Percentiles rank a stretch among this genome's conserved stretches.
Conservation (phyloP, 2,797 vertebrate genomes). For the Apodemus agrarius region DNA sequence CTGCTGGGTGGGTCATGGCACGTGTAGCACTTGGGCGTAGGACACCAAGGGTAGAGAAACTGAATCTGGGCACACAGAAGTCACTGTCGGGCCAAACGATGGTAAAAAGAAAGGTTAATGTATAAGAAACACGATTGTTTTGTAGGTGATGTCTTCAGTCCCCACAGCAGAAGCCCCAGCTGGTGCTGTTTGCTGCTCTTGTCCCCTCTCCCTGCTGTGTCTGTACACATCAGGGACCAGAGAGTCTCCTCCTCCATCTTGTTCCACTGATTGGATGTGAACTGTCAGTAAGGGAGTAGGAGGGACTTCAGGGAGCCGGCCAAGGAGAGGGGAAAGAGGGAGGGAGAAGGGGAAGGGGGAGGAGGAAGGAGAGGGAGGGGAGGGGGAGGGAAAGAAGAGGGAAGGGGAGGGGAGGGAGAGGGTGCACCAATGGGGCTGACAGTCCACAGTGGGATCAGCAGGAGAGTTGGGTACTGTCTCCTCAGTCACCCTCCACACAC, state of each 20-base stretch:
- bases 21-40: not conserved
- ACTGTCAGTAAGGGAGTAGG: too few species aligned
- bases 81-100: not conserved
- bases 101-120: not conserved
- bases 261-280: not conserved
- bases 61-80: rapidly evolving
- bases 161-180: not conserved
- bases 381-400: too few species aligned
- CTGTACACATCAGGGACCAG: not conserved
- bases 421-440: too few species aligned
- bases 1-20: not conserved
- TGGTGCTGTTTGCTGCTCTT: too few species aligned
- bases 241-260: not conserved
- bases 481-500: too few species aligned
- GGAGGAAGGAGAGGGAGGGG: too few species aligned
- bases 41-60: not conserved
- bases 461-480: not conserved
- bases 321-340: too few species aligned
- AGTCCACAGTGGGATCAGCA: not conserved
- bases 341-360: too few species aligned
- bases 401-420: too few species aligned
- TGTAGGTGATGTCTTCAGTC: not conserved
- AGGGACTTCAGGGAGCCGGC: not conserved
- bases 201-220: not conserved
- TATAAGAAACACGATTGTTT: too few species aligned